Base-by-base conservation (phyloP, 2,113 vertebrate genomes). In the Dascyllus trimaculatus region DNA sequence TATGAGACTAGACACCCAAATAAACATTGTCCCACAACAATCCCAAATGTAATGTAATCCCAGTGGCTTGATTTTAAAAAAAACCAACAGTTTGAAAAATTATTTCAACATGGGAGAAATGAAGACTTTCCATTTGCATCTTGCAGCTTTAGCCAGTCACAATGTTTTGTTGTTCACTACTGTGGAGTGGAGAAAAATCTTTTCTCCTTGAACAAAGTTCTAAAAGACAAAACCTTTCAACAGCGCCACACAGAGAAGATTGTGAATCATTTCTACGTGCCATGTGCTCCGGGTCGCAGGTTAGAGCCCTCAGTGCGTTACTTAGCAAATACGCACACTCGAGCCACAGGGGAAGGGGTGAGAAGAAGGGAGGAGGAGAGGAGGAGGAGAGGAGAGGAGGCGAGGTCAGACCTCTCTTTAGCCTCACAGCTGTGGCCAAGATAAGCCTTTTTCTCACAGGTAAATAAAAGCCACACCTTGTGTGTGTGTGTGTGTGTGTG, bases 321-420 rank as follows among this genome's bases (percentile, higher is more conserved):
- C 75, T 60, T 59, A 70, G 79, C 66, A 83, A 69, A 85, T 75
- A 68, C 64, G 78, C 45, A 45, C 82, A 63, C 59, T 75, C n/a
- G 40, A 87, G 77, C 85, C 82, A 77, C 86, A 70, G 89, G 88
- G 74, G 82, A 79, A 88, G 75, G 76, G 69, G 89, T 87, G 75
- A 90, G 87, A 59, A 53, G 72, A 76, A 66, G 29, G 69, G 72
- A 78, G 74, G 63, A 87, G 60, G 76, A 62, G 82, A 54, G 62
- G 72, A 78, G 69, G 70, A 81, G 66, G 71, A 87, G 76, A 24
- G 58, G 56, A 79, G 73, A 91, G 71, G 77, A 80, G 88, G 78
- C 0, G 72, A 92, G 93, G 92, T 92, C 93, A 94, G 91, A 88
- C 92, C 91, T 91, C 83, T 93, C 92, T 94, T 94, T 94, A 94